A percentile compares a stretch with the other conserved stretches of the same genome.
phyloP scores from a whole-genome alignment of 2,888 invertebrate genomes.

The Leptopilina myrica region DNA sequence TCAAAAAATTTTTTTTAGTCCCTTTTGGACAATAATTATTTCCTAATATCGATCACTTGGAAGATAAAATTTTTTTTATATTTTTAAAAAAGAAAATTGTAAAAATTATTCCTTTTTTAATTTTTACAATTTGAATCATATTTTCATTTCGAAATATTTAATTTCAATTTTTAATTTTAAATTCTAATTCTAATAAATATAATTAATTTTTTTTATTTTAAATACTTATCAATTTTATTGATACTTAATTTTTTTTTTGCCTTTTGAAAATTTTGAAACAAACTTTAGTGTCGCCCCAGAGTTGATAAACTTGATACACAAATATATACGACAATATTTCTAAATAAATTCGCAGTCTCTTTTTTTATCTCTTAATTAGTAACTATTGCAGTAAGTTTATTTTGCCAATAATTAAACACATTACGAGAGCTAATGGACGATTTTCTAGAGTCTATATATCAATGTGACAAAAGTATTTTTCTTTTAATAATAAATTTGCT shows the following conservation, averaged over 20 bases:
- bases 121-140: background rate
- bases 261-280: background rate
- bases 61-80: no score
- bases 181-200: no score
- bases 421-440: slow-evolving; percentile 39
- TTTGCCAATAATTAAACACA: slow-evolving; percentile 13
- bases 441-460: slow-evolving; percentile 27
- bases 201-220: no score
- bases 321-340: slow-evolving; percentile 4
- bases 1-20: background rate
- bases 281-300: slow-evolving; percentile 24
- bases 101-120: background rate
- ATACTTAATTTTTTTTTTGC: background rate
- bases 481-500: slow-evolving; percentile 2
- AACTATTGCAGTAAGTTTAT: slow-evolving; percentile 20
- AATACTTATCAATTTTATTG: slow-evolving; percentile 25
- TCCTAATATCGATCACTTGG: no score
- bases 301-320: slow-evolving; percentile 15
- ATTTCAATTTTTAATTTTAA: no score
- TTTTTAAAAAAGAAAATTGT: no score
- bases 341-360: slow-evolving; percentile 36
- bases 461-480: slow-evolving; percentile 27
- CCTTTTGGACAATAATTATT: background rate
- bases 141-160: no score
- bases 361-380: slow-evolving; percentile 12